phyloP scores from a whole-genome alignment of 2,113 vertebrate genomes.

The Octodon degus region DNA sequence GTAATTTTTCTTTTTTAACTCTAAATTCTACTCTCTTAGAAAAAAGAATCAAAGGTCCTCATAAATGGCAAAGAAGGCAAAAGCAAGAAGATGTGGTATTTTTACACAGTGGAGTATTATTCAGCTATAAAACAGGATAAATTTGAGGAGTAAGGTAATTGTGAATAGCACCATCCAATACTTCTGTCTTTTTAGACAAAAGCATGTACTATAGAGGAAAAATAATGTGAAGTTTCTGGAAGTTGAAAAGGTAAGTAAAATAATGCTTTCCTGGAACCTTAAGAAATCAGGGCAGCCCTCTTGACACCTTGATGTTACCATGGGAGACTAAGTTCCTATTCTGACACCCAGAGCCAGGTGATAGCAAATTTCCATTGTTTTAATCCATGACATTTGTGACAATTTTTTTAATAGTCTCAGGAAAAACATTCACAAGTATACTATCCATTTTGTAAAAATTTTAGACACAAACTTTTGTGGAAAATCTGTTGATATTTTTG shows the following conservation, averaged over 20 bases:
- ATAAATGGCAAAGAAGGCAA: not conserved
- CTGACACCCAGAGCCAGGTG: not conserved
- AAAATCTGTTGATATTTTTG: not conserved
- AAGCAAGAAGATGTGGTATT: not conserved
- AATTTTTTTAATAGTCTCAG: not conserved
- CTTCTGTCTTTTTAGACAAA: not conserved
- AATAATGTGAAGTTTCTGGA: not conserved
- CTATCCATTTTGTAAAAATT: not conserved
- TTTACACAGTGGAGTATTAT: no score
- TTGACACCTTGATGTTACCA: not conserved
- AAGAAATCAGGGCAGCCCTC: not conserved
- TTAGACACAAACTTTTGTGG: not conserved
- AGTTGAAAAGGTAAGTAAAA: not conserved
- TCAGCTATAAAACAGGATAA: no score
- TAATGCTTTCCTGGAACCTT: not conserved
- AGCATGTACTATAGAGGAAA: not conserved
- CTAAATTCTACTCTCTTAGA: no score
- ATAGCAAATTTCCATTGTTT: not conserved
- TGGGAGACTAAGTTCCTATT: not conserved
- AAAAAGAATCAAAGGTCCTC: not conserved
- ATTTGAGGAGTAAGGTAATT: not conserved
- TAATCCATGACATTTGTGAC: not conserved
- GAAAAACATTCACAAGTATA: not conserved
- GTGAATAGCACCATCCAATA: not conserved
- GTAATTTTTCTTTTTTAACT: no score